phyloP scores from a whole-genome alignment of 2,888 invertebrate species.

The Gastracanthus pulcherrimus region DNA sequence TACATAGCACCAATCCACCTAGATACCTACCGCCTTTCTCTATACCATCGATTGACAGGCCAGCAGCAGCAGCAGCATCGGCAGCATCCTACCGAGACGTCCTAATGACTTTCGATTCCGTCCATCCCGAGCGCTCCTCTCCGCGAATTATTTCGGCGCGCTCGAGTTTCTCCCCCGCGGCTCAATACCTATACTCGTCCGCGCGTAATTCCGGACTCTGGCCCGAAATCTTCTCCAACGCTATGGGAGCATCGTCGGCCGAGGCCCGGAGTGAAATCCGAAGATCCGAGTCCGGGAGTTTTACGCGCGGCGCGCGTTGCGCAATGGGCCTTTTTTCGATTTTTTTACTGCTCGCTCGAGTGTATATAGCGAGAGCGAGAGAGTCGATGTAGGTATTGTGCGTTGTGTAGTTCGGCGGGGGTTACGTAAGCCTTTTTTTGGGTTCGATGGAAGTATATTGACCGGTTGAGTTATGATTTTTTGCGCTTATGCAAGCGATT shows the following conservation, averaged over 20 bases:
- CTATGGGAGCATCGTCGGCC: neutral
- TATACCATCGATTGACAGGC: neutral
- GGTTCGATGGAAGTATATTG: neutral
- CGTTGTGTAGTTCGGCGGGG: neutral
- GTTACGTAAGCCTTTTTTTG: slow-evolving; percentile 24
- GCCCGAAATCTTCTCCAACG: neutral
- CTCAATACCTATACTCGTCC: too few relatives aligned
- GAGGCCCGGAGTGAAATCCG: neutral
- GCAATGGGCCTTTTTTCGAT: neutral
- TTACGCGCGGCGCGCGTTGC: too few relatives aligned
- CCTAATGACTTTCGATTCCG: neutral
- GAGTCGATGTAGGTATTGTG: too few relatives aligned
- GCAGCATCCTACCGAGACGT: too few relatives aligned
- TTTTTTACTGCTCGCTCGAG: slow-evolving; percentile 10
- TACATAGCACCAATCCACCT: too few relatives aligned
- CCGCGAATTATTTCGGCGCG: neutral
- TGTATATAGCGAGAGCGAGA: neutral
- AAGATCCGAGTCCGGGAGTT: too few relatives aligned
- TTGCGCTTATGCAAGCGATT: slow-evolving; percentile 8
- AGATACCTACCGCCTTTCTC: slow-evolving; percentile 1
- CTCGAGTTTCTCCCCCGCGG: neutral
- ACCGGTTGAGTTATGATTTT: slow-evolving; percentile 7
- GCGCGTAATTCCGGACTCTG: neutral
- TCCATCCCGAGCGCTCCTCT: neutral
- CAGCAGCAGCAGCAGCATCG: too few relatives aligned